Percentiles rank a stretch among this genome's conserved stretches.
Evolutionary conservation across 2,888 invertebrate species (phyloP).

Genomic region (Diogma glabrata): DNA sequence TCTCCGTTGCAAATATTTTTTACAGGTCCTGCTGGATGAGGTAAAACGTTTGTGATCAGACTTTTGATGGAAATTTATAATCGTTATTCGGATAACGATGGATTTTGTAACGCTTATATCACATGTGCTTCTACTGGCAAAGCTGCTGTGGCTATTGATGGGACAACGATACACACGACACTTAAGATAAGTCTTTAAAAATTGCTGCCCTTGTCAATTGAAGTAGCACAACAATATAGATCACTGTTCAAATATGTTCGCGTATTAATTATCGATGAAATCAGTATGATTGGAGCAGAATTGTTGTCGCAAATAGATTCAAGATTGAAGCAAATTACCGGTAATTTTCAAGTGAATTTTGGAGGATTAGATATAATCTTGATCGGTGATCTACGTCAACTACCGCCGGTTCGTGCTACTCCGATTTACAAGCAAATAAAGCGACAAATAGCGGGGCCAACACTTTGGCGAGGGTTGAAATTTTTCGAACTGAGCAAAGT

Average conservation of each 20-base stretch:
- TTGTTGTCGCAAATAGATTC: slow-evolving; percentile 23
- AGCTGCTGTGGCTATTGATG: not conserved
- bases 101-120: slow-evolving; percentile 19
- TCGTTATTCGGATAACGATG: slow-evolving; percentile 27
- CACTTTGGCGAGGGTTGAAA: too few species aligned
- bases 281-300: not conserved
- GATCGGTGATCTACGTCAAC: too few species aligned
- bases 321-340: slow-evolving; percentile 28
- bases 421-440: not conserved
- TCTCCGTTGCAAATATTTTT: slow-evolving; percentile 12
- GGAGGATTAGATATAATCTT: not conserved
- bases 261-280: not conserved
- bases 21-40: slow-evolving; percentile 24
- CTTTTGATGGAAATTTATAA: slow-evolving; percentile 23
- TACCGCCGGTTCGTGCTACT: not conserved
- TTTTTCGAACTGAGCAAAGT: too few species aligned
- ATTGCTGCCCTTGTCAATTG: too few species aligned
- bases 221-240: not conserved
- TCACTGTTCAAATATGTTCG: not conserved
- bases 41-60: slow-evolving; percentile 29
- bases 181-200: too few species aligned
- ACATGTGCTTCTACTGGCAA: not conserved
- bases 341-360: slow-evolving; percentile 17
- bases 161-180: too few species aligned
- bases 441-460: too few species aligned